phyloP scores from a whole-genome alignment of 2,113 vertebrate genomes.

The Oncorhynchus kisutch region DNA sequence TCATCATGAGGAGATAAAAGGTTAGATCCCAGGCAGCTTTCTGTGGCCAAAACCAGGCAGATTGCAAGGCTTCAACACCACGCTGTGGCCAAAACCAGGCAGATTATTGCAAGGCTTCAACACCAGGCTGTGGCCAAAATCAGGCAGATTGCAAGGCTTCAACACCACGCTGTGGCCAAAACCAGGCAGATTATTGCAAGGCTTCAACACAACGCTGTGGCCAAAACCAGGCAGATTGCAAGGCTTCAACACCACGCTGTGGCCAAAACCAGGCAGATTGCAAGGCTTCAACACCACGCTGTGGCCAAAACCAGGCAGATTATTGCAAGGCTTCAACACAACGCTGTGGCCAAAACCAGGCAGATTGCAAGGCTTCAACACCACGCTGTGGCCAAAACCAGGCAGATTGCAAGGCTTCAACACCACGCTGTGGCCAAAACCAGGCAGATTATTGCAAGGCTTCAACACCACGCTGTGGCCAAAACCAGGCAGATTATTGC shows the following conservation, averaged over 20 bases:
- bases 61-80: background rate
- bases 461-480: background rate
- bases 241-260: background rate
- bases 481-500: constrained; percentile 14
- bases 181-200: constrained; percentile 10
- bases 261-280: constrained; percentile 11
- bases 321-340: background rate
- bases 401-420: constrained; percentile 2
- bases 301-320: constrained; percentile 14
- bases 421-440: background rate
- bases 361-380: background rate
- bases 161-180: background rate
- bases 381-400: background rate
- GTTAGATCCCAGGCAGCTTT: constrained; percentile 44
- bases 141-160: constrained; percentile 6
- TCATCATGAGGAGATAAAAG: constrained; percentile 69
- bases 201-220: background rate
- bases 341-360: constrained; percentile 7
- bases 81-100: background rate
- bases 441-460: constrained; percentile 8
- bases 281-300: background rate
- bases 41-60: constrained; percentile 14
- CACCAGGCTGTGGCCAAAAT: background rate
- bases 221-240: constrained; percentile 11
- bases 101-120: background rate